Percentiles rank a stretch among this genome's conserved stretches.
Conservation (phyloP, 2,113 vertebrate species). For the human (Homo sapiens) region GRCh38 chr15:47290501-47291000, state of each 20-base stretch:
- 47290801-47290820: neutral
- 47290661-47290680: neutral
- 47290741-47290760: neutral
- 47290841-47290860: neutral
- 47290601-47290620: neutral
- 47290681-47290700: neutral
- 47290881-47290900: neutral
- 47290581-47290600: neutral
- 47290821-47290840: neutral
- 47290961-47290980: neutral
- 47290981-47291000: neutral
- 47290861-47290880: neutral
- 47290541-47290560: neutral
- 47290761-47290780: neutral
- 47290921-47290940: neutral
- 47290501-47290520: conserved; percentile 5
- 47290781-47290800: neutral
- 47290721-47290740: neutral
- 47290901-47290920: neutral
- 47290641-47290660: neutral
- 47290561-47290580: neutral
- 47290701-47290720: neutral
- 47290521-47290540: neutral
- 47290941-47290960: neutral
- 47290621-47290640: neutral